Base-by-base conservation (phyloP, 2,797 vertebrate genomes). In the Eleutherodactylus coqui region DNA sequence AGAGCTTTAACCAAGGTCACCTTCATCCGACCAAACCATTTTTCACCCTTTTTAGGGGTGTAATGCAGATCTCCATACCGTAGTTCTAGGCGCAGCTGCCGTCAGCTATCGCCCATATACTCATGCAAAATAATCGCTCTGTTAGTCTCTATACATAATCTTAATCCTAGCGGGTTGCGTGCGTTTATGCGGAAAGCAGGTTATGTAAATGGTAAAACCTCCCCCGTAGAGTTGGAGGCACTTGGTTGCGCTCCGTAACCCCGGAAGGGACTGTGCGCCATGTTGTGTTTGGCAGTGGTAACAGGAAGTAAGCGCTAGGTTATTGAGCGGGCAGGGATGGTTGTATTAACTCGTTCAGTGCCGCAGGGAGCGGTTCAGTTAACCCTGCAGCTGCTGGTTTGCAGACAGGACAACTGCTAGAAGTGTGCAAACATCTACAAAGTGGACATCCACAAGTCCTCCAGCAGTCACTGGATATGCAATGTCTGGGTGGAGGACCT, bases 21-120 rank as follows among this genome's bases (percentile, higher is more conserved):
- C 90, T 89, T 90, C 77, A 72, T 19, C 29, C 47, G 62, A 70
- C 82, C 47, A 21, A 36, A 76, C 84, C 80, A 79, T 80, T 43
- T 10, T 6, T 9, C 21, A 55, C 8, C 16, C 19, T 27, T 82
- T 27, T 19, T n/a, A 47, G 78, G 83, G 79, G 79, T 2, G 75
- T 4, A 5, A 3, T 13, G 5, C 24, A 21, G 0, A 24, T 24
- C 34, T 24, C 19, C 7, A 34, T 11, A 9, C 64, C 0, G 21
- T 38, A 5, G 2, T 70, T 24, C 10, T 70, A 24, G 14, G 17
- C 21, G 38, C 21, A 1, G 32, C 8, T 21, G 19, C 11, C 21
- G 9, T n/a, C 8, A 21, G 67, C 21, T 4, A 34, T 70, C n/a
- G 67, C 0, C 19, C n/a, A 5, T n/a, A 5, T 14, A 4, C 5